These are phyloP conservation scores for Heliconius erato DNA, from an alignment of 2,888 invertebrate species.

Conservation along the genomic window DNA sequence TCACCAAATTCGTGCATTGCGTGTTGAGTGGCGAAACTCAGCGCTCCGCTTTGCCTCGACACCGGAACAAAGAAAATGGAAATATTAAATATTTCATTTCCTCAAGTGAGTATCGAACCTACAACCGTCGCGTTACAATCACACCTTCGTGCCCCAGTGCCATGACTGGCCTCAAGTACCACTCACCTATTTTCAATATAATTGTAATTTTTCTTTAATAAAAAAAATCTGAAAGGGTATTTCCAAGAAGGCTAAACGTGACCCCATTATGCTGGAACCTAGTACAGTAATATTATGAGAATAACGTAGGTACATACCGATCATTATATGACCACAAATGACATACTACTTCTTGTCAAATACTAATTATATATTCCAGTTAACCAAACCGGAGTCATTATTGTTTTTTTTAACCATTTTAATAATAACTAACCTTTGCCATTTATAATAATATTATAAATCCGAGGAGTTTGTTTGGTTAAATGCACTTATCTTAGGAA, in stretches of 20 bases:
- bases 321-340: slow-evolving; percentile 26
- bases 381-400: slow-evolving; percentile 25
- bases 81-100: too few relatives aligned
- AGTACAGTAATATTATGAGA: not conserved
- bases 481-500: too few relatives aligned
- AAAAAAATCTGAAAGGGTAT: not conserved
- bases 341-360: slow-evolving; percentile 27
- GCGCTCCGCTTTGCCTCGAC: too few relatives aligned
- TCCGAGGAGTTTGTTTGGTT: too few relatives aligned
- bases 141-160: too few relatives aligned
- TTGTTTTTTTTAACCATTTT: slow-evolving; percentile 10
- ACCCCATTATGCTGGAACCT: not conserved
- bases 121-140: too few relatives aligned
- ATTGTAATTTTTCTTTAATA: not conserved
- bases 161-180: too few relatives aligned
- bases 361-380: slow-evolving; percentile 27
- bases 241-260: slow-evolving; percentile 14
- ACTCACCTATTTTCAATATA: not conserved
- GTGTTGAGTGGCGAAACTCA: too few relatives aligned
- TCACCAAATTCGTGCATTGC: too few relatives aligned
- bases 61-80: too few relatives aligned
- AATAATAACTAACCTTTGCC: not conserved
- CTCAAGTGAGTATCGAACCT: too few relatives aligned
- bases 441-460: too few relatives aligned
- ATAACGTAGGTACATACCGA: not conserved